Percentiles rank a stretch among this genome's conserved stretches.
Evolutionary conservation across 2,113 vertebrate species (phyloP).

Genomic region (Corvus hawaiiensis): DNA sequence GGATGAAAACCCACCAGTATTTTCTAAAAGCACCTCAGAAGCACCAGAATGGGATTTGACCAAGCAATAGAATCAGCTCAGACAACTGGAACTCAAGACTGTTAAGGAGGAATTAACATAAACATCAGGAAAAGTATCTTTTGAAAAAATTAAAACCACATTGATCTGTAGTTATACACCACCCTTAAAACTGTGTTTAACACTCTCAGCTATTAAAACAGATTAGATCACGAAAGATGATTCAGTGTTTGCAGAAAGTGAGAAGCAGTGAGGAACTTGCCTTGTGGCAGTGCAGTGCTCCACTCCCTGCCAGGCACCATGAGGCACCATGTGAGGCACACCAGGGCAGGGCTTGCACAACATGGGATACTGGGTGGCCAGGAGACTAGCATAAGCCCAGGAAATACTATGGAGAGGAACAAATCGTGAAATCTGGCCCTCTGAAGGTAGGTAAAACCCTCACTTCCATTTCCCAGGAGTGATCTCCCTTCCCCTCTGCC

Average conservation of each 20-base stretch:
- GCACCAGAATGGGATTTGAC: neutral
- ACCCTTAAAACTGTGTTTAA: neutral
- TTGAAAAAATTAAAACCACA: neutral
- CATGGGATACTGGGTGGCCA: accelerated
- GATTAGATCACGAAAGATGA: neutral
- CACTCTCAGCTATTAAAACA: neutral
- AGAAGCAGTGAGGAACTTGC: neutral
- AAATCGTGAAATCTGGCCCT: neutral
- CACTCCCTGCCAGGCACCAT: accelerated
- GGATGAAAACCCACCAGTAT: neutral
- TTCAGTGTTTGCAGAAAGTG: neutral
- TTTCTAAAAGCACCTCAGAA: neutral
- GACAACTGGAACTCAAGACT: neutral
- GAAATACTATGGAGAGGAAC: neutral
- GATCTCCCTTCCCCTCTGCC: neutral
- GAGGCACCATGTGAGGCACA: accelerated
- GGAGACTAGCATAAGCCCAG: accelerated
- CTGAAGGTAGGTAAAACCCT: neutral
- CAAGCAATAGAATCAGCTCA: neutral
- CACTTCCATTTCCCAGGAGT: neutral
- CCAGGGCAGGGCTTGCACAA: accelerated
- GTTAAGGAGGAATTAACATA: neutral
- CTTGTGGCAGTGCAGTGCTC: accelerated
- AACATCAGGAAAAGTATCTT: neutral
- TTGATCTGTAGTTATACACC: neutral